Evolutionary conservation across 2,888 invertebrate species (phyloP), one percentile per base, ranked within the genome.

Genomic region (Altica lythri): DNA sequence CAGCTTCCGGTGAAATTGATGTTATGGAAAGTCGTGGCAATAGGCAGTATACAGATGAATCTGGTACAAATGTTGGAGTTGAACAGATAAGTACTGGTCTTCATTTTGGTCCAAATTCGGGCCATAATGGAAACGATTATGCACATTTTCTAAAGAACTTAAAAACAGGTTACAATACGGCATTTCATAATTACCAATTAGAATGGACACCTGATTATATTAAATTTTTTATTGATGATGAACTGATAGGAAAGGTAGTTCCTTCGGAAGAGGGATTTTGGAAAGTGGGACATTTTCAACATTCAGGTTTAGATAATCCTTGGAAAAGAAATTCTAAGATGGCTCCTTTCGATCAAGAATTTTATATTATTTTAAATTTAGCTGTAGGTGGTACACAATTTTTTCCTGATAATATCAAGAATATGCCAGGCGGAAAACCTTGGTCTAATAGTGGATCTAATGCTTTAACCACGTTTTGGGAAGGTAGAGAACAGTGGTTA

Each of bases 1-100:
- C 88, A 1, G 72, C 82, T 4, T 87, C 86, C 12, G 89, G 88
- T 2, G 88, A 88, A 76, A 88, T 89, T 54, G 87, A 88, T 68
- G 72, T 89, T 29, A 77, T 83, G 55, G 88, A 88, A 72, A 80
- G 83, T 16, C 79, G 87, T 22, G 88, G 88, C 42, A 86, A 86
- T 70, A 75, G 77, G 18, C 72, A 80, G 12, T 55, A 71, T 1
- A 37, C 44, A 8, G 56, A 56, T 27, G 25, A 16, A 2, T 5
- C 27, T 1, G 66, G 65, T n/a, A 48, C 46, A 2, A 61, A 66
- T 17, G 83, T 86, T 63, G 86, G 86, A 6, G 76, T 78, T 2
- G 80, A 85, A 64, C 80, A 81, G 69, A 78, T 79, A 6, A 80
- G 80, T 13, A 80, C 82, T 3, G 86, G 87, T 0, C 74, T 88